These are phyloP conservation scores for Echinometra lucunter DNA, from an alignment of 53 echinoderm and acorn worm genomes.

Conservation along the genomic window DNA sequence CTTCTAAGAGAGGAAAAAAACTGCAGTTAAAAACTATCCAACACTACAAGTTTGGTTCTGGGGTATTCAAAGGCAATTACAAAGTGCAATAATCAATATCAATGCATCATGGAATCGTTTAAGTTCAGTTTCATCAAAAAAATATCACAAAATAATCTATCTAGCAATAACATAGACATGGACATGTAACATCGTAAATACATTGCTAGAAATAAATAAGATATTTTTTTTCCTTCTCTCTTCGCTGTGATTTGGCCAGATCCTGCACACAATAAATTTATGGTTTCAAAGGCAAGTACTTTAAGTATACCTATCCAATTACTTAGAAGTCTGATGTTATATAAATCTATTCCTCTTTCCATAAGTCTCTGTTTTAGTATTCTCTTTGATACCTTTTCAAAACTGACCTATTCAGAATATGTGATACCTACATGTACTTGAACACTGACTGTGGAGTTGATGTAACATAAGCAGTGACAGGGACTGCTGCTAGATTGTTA, in stretches of 20 bases:
- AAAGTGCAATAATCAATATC: constrained; percentile 35
- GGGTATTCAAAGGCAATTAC: constrained; percentile 38
- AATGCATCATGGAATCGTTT: constrained; percentile 49
- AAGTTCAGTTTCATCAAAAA: constrained; percentile 49
- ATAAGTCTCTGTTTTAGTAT: background rate
- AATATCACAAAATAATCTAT: constrained; percentile 42
- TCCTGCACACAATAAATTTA: constrained; percentile 12
- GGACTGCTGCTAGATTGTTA: background rate
- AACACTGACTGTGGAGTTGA: background rate
- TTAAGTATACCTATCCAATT: constrained; percentile 44
- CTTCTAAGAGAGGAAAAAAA: too few relatives aligned
- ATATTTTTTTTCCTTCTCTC: constrained; percentile 30
- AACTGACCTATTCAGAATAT: background rate
- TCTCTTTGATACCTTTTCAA: background rate
- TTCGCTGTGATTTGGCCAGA: constrained; percentile 8
- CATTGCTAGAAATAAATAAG: constrained; percentile 63
- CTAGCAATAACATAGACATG: constrained; percentile 64
- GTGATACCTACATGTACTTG: constrained; percentile 21
- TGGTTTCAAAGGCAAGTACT: constrained; percentile 67
- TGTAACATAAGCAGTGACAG: background rate
- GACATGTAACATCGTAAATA: constrained; percentile 59
- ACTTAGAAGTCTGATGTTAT: constrained; percentile 17
- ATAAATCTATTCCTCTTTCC: background rate
- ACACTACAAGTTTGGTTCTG: constrained; percentile 4
- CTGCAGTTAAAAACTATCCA: background rate